phyloP scores from a whole-genome alignment of 1,140 invertebrate species.

The Ruditapes philippinarum region DNA sequence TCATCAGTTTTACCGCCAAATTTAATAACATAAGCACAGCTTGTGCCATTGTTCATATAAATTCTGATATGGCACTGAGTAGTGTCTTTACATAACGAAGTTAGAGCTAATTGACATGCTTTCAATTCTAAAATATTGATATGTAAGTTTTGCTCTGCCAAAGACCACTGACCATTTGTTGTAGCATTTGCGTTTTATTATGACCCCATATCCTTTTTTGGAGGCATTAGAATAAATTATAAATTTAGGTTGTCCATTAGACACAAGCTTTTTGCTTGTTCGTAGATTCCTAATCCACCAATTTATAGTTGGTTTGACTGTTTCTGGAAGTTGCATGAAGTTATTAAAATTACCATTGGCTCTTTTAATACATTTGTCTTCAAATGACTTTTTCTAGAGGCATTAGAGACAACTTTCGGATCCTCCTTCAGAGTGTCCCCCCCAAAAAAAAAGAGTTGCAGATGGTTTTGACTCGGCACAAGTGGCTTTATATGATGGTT shows the following conservation, averaged over 20 bases:
- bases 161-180: slow-evolving; percentile 50
- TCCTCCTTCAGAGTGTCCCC: background rate
- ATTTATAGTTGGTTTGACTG: background rate
- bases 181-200: background rate
- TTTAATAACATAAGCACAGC: background rate
- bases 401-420: background rate
- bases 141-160: slow-evolving; percentile 20
- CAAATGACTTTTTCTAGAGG: slow-evolving; percentile 39
- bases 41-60: slow-evolving; percentile 1
- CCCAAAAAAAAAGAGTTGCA: slow-evolving; percentile 17
- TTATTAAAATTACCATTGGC: background rate
- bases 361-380: slow-evolving; percentile 49
- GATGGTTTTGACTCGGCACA: background rate
- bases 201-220: slow-evolving; percentile 34
- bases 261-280: background rate
- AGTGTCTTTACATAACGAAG: background rate
- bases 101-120: slow-evolving; percentile 3
- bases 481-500: slow-evolving; percentile 15
- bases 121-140: slow-evolving; percentile 39
- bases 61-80: background rate
- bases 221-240: slow-evolving; percentile 43
- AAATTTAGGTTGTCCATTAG: background rate
- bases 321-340: background rate
- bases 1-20: background rate
- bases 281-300: background rate